phyloP scores from a whole-genome alignment of 2,113 vertebrate genomes.

The Sylvilagus bachmani region DNA sequence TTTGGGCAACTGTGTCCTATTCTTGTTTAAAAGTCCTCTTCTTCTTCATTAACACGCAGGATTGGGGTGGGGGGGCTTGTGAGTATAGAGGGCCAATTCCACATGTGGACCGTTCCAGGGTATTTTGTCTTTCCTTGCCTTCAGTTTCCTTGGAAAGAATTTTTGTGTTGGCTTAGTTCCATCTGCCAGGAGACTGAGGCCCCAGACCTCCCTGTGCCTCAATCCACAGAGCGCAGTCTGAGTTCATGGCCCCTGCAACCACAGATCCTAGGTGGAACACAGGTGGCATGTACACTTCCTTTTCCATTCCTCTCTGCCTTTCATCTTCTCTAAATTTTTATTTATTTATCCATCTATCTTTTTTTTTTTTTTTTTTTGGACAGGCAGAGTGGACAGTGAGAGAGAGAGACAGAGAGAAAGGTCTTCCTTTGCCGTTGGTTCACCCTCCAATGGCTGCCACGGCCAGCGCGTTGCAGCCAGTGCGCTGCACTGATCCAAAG shows the following conservation, averaged over 20 bases:
- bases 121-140: background rate
- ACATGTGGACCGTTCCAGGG: background rate
- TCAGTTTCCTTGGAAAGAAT: constrained; percentile 43
- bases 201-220: background rate
- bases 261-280: background rate
- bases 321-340: constrained; percentile 31
- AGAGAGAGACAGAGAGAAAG: too few relatives aligned
- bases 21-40: background rate
- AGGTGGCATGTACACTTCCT: background rate
- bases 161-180: background rate
- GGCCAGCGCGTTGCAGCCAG: too few relatives aligned
- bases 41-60: background rate
- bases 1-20: background rate
- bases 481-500: too few relatives aligned
- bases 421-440: too few relatives aligned
- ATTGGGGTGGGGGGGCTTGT: background rate
- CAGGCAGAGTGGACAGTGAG: too few relatives aligned
- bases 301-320: background rate
- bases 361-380: too few relatives aligned
- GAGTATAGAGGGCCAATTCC: background rate
- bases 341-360: too few relatives aligned
- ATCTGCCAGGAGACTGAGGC: background rate
- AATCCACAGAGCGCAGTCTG: background rate
- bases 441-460: too few relatives aligned
- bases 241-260: background rate